Base-by-base conservation (phyloP, 2,797 vertebrate species). In the Notolabrus celidotus region DNA sequence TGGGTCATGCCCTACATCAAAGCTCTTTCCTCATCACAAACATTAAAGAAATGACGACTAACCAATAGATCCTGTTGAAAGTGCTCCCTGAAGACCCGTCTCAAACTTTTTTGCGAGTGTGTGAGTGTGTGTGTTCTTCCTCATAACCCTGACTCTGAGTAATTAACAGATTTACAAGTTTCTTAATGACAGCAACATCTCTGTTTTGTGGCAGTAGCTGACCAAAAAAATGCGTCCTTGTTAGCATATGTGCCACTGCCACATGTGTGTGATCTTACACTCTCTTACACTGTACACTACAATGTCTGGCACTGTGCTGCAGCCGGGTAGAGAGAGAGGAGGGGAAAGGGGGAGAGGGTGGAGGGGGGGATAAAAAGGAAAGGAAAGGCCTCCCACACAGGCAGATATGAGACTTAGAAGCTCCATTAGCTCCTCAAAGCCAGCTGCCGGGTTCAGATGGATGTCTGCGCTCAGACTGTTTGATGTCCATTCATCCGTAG, bases 351-450 rank as follows among this genome's bases (percentile, higher is more conserved):
- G 5, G 49, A 20, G 62, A 38, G 72, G 7, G 29, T 56, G 62
- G 55, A 68, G 64, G 57, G 55, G 68, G 64, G 57, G 84, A 84
- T 82, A 66, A 83, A 87, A 88, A 75, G 71, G 68, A 70, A 66
- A 79, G 63, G 63, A 70, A 86, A 88, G 87, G 77, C 80, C 86
- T 88, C 88, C 87, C 86, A 90, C 86, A 77, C 83, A 83, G 77
- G 68, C 80, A 84, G 77, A 89, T 83, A 87, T 64, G 72, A 84
- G 80, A 77, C 82, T 81, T 74, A 65, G 73, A 74, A 86, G 83
- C 76, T 85, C 78, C 81, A 88, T 88, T 86, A 85, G 85, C 39
- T 88, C 79, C 78, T 90, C 80, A 85, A 78, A 90, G 83, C 78
- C 86, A 90, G 85, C 89, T 88, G 86, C 84, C 14, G 75, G 64